These are phyloP conservation scores for Axis porcinus DNA, from an alignment of 2,113 vertebrate species.

Conservation along the genomic window DNA sequence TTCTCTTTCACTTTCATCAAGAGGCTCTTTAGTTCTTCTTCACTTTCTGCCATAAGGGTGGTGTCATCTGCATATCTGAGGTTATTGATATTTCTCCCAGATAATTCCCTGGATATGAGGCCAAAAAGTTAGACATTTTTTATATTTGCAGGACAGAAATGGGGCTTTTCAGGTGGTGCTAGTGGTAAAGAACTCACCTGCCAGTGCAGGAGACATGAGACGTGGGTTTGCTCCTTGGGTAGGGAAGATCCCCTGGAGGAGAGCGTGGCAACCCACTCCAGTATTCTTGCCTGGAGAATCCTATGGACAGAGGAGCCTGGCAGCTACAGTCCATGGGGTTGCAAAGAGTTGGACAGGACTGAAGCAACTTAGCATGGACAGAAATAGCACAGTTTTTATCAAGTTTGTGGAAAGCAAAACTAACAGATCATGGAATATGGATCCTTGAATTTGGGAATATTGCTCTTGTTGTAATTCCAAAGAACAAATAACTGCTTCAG, in stretches of 20 bases:
- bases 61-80: neutral
- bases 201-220: neutral
- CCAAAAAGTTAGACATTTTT: constrained; percentile 8
- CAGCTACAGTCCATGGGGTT: neutral
- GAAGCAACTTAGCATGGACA: neutral
- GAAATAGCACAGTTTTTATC: constrained; percentile 15
- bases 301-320: neutral
- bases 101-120: neutral
- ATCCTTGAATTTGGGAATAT: neutral
- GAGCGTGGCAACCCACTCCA: neutral
- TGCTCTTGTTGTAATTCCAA: neutral
- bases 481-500: neutral
- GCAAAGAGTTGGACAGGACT: neutral
- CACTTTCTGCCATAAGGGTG: neutral
- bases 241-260: neutral
- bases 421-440: neutral
- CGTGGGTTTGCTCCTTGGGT: neutral
- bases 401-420: neutral
- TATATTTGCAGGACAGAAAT: neutral
- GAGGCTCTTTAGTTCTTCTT: neutral
- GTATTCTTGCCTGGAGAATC: neutral
- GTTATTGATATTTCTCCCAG: neutral
- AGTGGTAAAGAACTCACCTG: neutral
- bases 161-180: neutral
- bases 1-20: neutral